phyloP scores from a whole-genome alignment of 2,888 invertebrate species.

The Philaethria dido region DNA sequence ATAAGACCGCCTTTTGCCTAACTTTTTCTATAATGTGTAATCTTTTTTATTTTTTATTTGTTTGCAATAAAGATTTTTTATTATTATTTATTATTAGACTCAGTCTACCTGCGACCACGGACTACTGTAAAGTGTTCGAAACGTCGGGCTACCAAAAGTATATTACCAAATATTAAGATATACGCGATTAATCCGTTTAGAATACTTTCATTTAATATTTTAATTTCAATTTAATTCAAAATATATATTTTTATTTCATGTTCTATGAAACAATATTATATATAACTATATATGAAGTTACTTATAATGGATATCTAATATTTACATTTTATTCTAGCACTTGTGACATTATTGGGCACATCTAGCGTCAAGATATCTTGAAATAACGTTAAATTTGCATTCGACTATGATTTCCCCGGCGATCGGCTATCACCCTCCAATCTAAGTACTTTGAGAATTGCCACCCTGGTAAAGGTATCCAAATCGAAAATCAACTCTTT shows the following conservation, averaged over 20 bases:
- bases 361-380: conserved; percentile 12
- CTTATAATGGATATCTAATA: background rate
- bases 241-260: background rate
- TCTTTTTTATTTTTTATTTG: no score
- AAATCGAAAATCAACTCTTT: conserved; percentile 79
- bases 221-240: no score
- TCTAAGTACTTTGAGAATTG: conserved; percentile 61
- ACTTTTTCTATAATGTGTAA: no score
- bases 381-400: conserved; percentile 68
- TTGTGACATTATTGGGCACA: background rate
- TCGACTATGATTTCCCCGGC: conserved; percentile 68
- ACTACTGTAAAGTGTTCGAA: no score
- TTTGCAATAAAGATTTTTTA: no score
- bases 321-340: background rate
- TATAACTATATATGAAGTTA: background rate
- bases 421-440: conserved; percentile 56
- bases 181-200: no score
- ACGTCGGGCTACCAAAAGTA: no score
- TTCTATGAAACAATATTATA: background rate
- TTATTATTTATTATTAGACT: no score
- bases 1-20: no score
- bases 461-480: conserved; percentile 64
- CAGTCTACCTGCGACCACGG: no score
- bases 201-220: no score
- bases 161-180: no score